These are phyloP conservation scores for Oscheius onirici DNA, from an alignment of 2,888 invertebrate genomes.

Conservation along the genomic window DNA sequence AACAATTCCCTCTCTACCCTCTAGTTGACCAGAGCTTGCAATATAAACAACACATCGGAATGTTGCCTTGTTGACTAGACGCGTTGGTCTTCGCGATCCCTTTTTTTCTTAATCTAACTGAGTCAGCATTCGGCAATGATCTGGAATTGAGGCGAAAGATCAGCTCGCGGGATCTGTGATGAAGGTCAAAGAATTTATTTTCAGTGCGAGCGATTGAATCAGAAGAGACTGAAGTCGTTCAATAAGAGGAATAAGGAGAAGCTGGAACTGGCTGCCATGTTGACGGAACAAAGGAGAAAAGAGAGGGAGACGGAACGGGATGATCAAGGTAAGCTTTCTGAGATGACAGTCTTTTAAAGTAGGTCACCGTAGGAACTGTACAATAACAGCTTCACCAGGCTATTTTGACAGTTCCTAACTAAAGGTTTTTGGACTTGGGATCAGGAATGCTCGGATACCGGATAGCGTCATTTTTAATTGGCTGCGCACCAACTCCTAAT, in stretches of 20 bases:
- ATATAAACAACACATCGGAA: neutral
- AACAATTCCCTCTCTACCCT: neutral
- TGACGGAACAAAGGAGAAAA: conserved; percentile 44
- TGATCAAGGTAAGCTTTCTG: conserved; percentile 19
- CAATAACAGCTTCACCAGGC: no score
- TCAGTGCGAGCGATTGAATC: conserved; percentile 57
- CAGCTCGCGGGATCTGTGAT: no score
- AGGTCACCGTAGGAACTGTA: no score
- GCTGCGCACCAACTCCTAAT: no score
- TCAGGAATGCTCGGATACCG: no score
- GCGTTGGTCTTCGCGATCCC: no score
- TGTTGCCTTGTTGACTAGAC: neutral
- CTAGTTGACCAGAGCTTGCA: neutral
- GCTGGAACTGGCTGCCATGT: conserved; percentile 50
- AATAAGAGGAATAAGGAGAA: conserved; percentile 59
- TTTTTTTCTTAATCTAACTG: no score
- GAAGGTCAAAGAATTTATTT: conserved; percentile 14
- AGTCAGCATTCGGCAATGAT: no score
- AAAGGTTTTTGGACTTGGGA: no score
- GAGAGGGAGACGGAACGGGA: conserved; percentile 11
- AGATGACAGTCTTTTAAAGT: neutral
- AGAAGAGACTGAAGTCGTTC: conserved; percentile 57
- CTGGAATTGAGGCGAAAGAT: no score
- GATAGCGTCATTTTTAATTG: no score
- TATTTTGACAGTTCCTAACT: no score